These are phyloP conservation scores for Trichogramma pretiosum DNA, from an alignment of 1,140 invertebrate species.

Conservation along the genomic window DNA sequence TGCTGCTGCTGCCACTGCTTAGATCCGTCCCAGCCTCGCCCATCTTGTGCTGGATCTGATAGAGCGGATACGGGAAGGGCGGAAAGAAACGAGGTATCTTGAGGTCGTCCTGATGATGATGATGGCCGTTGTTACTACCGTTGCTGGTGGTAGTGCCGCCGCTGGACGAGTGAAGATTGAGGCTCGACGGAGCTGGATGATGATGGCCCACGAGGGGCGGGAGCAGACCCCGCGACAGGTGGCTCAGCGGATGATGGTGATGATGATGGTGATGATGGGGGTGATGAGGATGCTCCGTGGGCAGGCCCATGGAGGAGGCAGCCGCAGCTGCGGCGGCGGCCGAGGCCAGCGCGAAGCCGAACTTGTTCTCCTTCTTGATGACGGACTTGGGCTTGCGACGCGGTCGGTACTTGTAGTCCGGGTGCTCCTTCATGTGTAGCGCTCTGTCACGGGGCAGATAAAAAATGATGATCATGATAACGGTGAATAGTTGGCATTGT, in stretches of 20 bases:
- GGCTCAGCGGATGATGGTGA: conserved; percentile 29
- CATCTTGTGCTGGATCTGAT: conserved; percentile 57
- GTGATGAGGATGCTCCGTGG: conserved; percentile 47
- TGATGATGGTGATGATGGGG: conserved; percentile 23
- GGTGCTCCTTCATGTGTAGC: conserved; percentile 94
- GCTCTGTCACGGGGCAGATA: conserved; percentile 54
- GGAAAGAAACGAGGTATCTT: conserved; percentile 62
- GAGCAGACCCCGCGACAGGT: conserved; percentile 51
- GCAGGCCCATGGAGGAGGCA: too few species aligned
- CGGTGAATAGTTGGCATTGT: too few species aligned
- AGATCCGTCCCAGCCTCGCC: conserved; percentile 48
- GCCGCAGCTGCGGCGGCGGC: too few species aligned
- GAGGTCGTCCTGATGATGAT: conserved; percentile 51
- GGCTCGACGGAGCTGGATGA: too few species aligned
- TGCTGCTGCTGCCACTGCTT: conserved; percentile 35
- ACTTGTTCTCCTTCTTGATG: conserved; percentile 67
- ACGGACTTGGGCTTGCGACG: conserved; percentile 77
- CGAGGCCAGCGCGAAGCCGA: conserved; percentile 58
- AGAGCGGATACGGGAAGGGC: conserved; percentile 61
- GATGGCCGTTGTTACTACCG: conserved; percentile 47
- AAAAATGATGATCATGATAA: too few species aligned
- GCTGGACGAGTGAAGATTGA: too few species aligned
- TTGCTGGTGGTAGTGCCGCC: conserved; percentile 39
- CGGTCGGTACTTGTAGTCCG: conserved; percentile 91
- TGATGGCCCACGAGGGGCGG: conserved; percentile 50